These are phyloP conservation scores for Danio jaintianensis DNA, from an alignment of 2,797 vertebrate genomes.

Conservation along the genomic window DNA sequence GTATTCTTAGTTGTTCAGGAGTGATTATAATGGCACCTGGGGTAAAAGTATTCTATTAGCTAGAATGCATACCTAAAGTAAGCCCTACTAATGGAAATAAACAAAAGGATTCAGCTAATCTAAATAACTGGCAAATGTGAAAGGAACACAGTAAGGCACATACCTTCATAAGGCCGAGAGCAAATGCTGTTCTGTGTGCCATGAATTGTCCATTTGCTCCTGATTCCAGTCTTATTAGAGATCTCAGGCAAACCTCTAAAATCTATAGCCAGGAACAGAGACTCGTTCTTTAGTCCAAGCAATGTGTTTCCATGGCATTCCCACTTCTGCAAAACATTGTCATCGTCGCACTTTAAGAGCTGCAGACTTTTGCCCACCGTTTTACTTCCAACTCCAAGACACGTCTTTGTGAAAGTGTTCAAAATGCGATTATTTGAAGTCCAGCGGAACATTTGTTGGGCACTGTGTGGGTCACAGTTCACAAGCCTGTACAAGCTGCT, in stretches of 20 bases:
- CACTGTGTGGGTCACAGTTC: constrained; percentile 67
- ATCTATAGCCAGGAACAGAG: constrained; percentile 85
- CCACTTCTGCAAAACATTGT: constrained; percentile 86
- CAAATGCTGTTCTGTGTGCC: constrained; percentile 86
- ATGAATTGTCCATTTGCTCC: constrained; percentile 84
- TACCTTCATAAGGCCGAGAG: constrained; percentile 89
- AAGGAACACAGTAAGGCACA: constrained; percentile 7
- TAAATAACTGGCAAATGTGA: not conserved
- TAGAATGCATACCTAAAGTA: no score
- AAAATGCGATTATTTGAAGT: constrained; percentile 84
- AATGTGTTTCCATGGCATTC: constrained; percentile 88
- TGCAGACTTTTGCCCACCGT: constrained; percentile 79
- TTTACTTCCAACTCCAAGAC: constrained; percentile 84
- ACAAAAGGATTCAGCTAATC: not conserved
- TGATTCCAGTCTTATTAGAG: constrained; percentile 77
- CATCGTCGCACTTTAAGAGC: constrained; percentile 83
- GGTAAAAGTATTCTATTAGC: no score
- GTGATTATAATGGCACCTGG: not conserved
- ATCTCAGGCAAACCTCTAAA: constrained; percentile 80
- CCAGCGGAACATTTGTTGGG: constrained; percentile 87
- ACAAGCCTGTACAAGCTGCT: constrained; percentile 65
- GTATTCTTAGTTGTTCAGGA: not conserved
- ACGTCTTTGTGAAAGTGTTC: constrained; percentile 76
- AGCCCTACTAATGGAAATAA: not conserved
- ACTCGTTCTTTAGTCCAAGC: constrained; percentile 81